Conservation (phyloP, 1,140 invertebrate genomes). For the Drosophila obscura region DNA sequence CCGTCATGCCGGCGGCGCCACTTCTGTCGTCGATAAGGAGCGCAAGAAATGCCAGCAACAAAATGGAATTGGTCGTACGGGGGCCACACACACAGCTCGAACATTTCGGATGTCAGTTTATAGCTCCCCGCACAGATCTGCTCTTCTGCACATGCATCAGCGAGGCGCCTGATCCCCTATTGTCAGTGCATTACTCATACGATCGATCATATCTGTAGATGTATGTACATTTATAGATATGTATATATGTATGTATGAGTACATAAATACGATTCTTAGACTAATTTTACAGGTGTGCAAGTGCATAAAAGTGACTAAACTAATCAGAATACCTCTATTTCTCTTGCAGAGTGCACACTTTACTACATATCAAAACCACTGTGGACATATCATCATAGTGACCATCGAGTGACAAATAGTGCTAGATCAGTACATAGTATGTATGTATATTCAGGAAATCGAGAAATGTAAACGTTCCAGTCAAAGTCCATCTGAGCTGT, state of each 20-base stretch:
- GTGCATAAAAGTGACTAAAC: conserved; percentile 37
- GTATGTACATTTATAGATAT: background rate
- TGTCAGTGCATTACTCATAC: conserved; percentile 40
- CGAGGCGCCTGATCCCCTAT: background rate
- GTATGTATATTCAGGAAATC: conserved; percentile 6
- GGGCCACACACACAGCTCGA: conserved; percentile 49
- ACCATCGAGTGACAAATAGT: conserved; percentile 38
- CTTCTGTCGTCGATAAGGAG: conserved; percentile 79
- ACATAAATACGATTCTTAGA: conserved; percentile 12
- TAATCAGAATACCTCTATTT: conserved; percentile 34
- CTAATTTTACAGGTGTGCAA: background rate
- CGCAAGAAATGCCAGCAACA: conserved; percentile 77
- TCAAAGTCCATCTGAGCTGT: background rate
- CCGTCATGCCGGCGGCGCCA: conserved; percentile 76
- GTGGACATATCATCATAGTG: conserved; percentile 60
- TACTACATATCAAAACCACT: conserved; percentile 48
- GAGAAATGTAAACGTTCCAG: background rate
- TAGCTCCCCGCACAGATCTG: conserved; percentile 27
- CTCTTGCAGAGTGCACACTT: conserved; percentile 58
- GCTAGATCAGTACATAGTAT: background rate
- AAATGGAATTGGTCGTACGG: conserved; percentile 73
- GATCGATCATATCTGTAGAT: conserved; percentile 3
- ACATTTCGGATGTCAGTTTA: conserved; percentile 59
- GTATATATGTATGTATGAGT: background rate
- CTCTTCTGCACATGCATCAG: conserved; percentile 32